Percentiles rank a stretch among this genome's conserved stretches.
phyloP scores from a whole-genome alignment of 2,888 invertebrate genomes.

The Ornithoptera priamus region DNA sequence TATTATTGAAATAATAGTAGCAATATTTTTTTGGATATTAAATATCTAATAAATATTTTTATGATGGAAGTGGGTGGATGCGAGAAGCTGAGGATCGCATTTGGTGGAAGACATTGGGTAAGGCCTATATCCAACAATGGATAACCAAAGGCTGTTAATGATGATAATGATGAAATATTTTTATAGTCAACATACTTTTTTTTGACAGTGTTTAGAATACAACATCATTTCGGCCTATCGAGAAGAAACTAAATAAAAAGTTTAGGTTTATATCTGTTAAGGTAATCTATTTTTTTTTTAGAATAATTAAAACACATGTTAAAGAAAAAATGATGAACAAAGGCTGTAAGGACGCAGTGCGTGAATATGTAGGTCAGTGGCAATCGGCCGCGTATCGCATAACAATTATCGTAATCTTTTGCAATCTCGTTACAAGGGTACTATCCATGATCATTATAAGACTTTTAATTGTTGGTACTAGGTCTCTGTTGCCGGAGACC shows the following conservation, averaged over 20 bases:
- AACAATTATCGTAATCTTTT: conserved; percentile 36
- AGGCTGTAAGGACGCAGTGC: conserved; percentile 18
- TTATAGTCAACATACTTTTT: too few relatives aligned
- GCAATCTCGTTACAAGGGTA: conserved; percentile 34
- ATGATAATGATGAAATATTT: too few relatives aligned
- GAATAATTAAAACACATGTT: not conserved
- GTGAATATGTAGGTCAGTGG: conserved; percentile 35
- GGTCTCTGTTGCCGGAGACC: too few relatives aligned
- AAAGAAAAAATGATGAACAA: conserved; percentile 7
- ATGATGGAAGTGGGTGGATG: too few relatives aligned
- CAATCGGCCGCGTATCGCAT: conserved; percentile 32
- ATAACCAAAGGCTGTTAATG: too few relatives aligned
- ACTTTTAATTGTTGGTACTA: not conserved
- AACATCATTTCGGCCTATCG: not conserved
- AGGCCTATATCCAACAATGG: too few relatives aligned
- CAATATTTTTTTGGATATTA: too few relatives aligned
- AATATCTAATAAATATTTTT: too few relatives aligned
- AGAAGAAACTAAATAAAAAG: not conserved
- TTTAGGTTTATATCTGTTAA: not conserved
- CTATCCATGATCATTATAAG: conserved; percentile 24
- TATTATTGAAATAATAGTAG: too few relatives aligned
- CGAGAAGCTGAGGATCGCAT: too few relatives aligned
- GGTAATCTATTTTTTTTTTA: not conserved
- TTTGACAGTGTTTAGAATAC: too few relatives aligned
- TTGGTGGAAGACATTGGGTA: too few relatives aligned